Evolutionary conservation across 2,888 invertebrate genomes (phyloP), one percentile per base, ranked within the genome.

Genomic region (Sarcophaga carnaria): DNA sequence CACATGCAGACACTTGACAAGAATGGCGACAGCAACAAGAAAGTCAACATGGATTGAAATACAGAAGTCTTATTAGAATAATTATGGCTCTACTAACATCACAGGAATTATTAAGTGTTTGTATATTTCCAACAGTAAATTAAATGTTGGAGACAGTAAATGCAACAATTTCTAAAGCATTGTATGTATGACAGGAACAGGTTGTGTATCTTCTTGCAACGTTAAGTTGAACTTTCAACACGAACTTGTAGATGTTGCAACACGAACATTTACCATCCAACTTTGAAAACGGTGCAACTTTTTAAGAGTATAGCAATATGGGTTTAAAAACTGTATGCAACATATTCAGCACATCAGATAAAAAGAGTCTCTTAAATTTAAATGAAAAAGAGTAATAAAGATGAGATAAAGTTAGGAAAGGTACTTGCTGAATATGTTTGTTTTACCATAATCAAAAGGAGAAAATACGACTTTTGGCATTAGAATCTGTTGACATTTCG

Each of bases 31-130:
- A 74, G 47, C 37, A 74, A 74, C 72, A 78, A 71, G 77, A 63
- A 47, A 62, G 27, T 66, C 60, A 66, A 60, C 79, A 79, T 27
- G 37, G 12, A 62, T 47, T 71, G 27, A 74, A 59, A 85, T 59
- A 60, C 64, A 64, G 69, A 85, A 79, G 69, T 82, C 81, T 45
- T 81, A 81, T 78, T 75, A 64, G 78, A 81, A 85, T 77, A 85
- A 77, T 85, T 81, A 85, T 85, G 85, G 63, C 72, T 81, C 72
- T 77, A 14, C 63, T 63, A 81, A 85, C 77, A 81, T 63, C 63
- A 75, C 27, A 64, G 14, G 85, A 78, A 85, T 85, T 74, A 70
- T 78, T 69, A 81, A 78, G 74, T 69, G 60, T 74, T 78, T 60
- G 54, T 12, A 22, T 37, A 37, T 37, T 37, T 37, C 37, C 37